A percentile compares a stretch with the other conserved stretches of the same genome.
Evolutionary conservation across 2,113 vertebrate species (phyloP).

Genomic region (Xiphias gladius): DNA sequence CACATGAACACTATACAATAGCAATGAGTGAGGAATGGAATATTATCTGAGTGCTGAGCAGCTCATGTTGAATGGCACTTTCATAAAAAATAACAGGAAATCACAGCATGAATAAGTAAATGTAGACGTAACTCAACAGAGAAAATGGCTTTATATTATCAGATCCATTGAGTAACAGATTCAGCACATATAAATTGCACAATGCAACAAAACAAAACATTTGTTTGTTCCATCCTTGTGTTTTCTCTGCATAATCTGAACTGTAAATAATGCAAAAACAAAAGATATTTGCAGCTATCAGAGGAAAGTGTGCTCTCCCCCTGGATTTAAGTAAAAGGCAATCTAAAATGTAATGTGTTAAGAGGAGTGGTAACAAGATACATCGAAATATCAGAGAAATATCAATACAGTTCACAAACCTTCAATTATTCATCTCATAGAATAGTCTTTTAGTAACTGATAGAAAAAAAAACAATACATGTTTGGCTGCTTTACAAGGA

Average conservation of each 20-base stretch:
- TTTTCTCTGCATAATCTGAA: conserved; percentile 72
- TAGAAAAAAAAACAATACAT: conserved; percentile 85
- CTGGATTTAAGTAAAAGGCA: conserved; percentile 75
- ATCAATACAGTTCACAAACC: conserved; percentile 88
- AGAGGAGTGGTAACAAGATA: conserved; percentile 85
- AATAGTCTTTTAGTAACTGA: conserved; percentile 83
- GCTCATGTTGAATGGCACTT: conserved; percentile 87
- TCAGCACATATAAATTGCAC: conserved; percentile 81
- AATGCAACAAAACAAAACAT: conserved; percentile 74
- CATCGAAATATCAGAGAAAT: conserved; percentile 87
- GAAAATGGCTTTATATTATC: conserved; percentile 80
- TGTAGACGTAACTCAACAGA: conserved; percentile 78
- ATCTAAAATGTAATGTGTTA: conserved; percentile 76
- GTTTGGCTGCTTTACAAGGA: conserved; percentile 84
- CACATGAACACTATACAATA: conserved; percentile 92
- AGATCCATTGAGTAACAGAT: conserved; percentile 76
- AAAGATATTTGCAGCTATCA: conserved; percentile 69
- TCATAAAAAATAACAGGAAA: conserved; percentile 80
- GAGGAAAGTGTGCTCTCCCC: conserved; percentile 77
- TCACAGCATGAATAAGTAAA: conserved; percentile 79
- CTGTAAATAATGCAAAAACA: conserved; percentile 66
- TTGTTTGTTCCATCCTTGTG: conserved; percentile 68
- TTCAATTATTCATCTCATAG: conserved; percentile 82
- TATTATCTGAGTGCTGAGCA: conserved; percentile 83
- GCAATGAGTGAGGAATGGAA: conserved; percentile 89